Conservation (phyloP, 1,140 invertebrate species). For the Pseudomyrmex cubaensis region DNA sequence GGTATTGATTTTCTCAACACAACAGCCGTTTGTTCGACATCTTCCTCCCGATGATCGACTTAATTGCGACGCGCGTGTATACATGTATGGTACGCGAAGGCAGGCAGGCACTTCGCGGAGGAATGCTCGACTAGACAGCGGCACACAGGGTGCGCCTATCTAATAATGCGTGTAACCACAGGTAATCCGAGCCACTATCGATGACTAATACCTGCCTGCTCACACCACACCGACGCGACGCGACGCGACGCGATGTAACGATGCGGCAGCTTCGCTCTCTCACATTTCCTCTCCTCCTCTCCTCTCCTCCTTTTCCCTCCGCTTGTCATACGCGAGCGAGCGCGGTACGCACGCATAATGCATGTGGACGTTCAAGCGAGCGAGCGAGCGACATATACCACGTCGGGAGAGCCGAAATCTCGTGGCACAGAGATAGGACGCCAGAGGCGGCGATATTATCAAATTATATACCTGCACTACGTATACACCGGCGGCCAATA, state of each 20-base stretch:
- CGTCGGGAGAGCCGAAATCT: conserved; percentile 48
- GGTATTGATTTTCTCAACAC: conserved; percentile 4
- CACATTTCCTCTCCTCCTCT: neutral
- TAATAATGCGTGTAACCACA: conserved; percentile 83
- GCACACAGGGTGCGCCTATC: conserved; percentile 57
- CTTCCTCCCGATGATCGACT: neutral
- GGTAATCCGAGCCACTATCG: conserved; percentile 78
- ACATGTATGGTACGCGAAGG: neutral
- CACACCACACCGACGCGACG: conserved; percentile 28
- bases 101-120: conserved; percentile 32
- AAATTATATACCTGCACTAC: conserved; percentile 79
- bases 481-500: conserved; percentile 80
- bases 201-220: conserved; percentile 52
- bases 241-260: conserved; percentile 27
- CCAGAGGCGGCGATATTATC: conserved; percentile 79
- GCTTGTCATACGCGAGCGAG: conserved; percentile 5
- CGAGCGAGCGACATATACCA: conserved; percentile 48
- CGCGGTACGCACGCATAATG: conserved; percentile 54
- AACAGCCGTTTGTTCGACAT: conserved; percentile 9
- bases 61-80: neutral
- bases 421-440: conserved; percentile 58
- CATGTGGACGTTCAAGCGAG: conserved; percentile 41
- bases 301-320: too few species aligned
- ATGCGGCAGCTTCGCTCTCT: neutral
- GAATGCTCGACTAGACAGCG: conserved; percentile 41